Conservation (phyloP, 2,888 invertebrate genomes). For the Pammene fasciana region DNA sequence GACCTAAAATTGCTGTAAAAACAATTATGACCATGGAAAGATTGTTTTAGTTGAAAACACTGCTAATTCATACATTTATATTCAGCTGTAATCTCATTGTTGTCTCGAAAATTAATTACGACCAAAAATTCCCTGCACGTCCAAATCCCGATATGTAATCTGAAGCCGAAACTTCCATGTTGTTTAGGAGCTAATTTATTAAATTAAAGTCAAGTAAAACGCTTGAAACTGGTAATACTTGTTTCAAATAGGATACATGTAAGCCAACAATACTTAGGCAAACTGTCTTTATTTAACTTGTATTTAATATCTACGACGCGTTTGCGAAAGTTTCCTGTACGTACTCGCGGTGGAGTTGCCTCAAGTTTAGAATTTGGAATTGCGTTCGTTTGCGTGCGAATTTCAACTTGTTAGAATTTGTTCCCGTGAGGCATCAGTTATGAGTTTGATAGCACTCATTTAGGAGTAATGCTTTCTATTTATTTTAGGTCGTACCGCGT, state of each 20-base stretch:
- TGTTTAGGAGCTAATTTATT: conserved; percentile 67
- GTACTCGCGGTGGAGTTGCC: conserved; percentile 59
- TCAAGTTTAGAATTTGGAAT: conserved; percentile 70
- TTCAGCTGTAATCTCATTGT: conserved; percentile 12
- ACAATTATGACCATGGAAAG: too few species aligned
- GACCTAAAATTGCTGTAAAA: too few species aligned
- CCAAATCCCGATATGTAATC: conserved; percentile 47
- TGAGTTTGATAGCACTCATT: conserved; percentile 52
- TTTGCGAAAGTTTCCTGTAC: conserved; percentile 63
- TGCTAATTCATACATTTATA: conserved; percentile 42
- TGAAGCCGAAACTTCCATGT: conserved; percentile 59
- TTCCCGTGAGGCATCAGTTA: conserved; percentile 51
- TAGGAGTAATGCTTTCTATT: conserved; percentile 44
- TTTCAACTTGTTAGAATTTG: conserved; percentile 59
- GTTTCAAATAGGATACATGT: conserved; percentile 71
- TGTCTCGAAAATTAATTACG: conserved; percentile 46
- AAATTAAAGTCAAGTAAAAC: conserved; percentile 69
- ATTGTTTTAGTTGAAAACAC: conserved; percentile 4
- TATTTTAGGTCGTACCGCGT: conserved; percentile 39
- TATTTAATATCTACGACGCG: conserved; percentile 78
- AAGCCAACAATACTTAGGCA: conserved; percentile 66
- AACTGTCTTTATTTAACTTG: conserved; percentile 77
- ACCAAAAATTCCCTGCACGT: conserved; percentile 59
- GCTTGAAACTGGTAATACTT: conserved; percentile 67
- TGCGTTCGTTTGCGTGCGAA: conserved; percentile 65